Conservation (phyloP, 37 sponge, comb jelly and placozoan genomes). For the Dysidea cf. avara region DNA sequence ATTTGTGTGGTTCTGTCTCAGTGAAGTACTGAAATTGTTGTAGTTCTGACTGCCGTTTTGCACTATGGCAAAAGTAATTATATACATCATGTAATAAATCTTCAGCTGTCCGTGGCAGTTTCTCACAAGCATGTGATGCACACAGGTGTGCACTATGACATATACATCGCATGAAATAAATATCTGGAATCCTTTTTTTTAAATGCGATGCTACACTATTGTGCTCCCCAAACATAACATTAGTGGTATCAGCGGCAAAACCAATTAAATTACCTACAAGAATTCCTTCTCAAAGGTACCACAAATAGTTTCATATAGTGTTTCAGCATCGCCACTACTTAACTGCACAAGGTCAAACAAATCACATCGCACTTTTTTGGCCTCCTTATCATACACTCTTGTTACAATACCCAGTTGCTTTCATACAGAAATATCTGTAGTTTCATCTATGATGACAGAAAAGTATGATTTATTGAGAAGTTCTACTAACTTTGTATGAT, state of each 20-base stretch:
- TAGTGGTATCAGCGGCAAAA: constrained; percentile 36
- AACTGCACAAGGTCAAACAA: background rate
- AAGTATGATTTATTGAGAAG: background rate
- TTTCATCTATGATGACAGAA: constrained; percentile 34
- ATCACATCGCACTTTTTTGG: background rate
- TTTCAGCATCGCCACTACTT: background rate
- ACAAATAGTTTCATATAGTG: background rate
- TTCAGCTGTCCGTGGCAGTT: constrained; percentile 24
- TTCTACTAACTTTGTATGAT: constrained; percentile 5
- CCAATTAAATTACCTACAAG: constrained; percentile 35
- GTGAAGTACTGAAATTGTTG: constrained; percentile 27
- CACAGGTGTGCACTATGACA: constrained; percentile 36
- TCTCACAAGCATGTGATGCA: constrained; percentile 21
- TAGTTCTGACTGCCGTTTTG: constrained; percentile 38
- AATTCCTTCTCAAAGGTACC: background rate
- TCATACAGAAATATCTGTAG: background rate
- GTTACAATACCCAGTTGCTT: constrained; percentile 28
- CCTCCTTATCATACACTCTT: constrained; percentile 13
- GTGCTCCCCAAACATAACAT: constrained; percentile 32
- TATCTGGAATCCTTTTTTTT: constrained; percentile 6
- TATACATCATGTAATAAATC: constrained; percentile 39
- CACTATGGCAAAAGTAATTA: constrained; percentile 25
- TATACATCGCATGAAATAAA: constrained; percentile 32
- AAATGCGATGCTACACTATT: constrained; percentile 21
- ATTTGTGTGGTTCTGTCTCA: too few species aligned